Conservation (phyloP, 2,797 vertebrate genomes). For the Pempheris klunzingeri region DNA sequence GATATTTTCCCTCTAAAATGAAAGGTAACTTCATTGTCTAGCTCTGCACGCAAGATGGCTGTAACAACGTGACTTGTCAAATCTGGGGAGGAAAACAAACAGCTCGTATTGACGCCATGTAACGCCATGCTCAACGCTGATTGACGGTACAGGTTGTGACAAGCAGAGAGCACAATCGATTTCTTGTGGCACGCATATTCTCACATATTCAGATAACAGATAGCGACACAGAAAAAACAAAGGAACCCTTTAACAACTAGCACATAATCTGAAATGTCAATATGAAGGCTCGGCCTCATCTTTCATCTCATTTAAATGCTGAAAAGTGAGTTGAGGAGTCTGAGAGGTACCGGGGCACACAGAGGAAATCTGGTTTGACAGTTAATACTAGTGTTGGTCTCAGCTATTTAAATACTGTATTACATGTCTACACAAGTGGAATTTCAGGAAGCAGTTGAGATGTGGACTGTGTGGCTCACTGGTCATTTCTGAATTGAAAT, state of each 20-base stretch:
- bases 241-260: slow-evolving; percentile 17
- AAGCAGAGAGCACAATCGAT: slow-evolving; percentile 49
- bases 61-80: slow-evolving; percentile 45
- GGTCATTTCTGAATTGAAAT: slow-evolving; percentile 1
- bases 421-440: slow-evolving; percentile 11
- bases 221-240: slow-evolving; percentile 11
- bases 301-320: slow-evolving; percentile 11
- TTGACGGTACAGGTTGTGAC: slow-evolving; percentile 62
- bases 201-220: slow-evolving; percentile 35
- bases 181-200: slow-evolving; percentile 46
- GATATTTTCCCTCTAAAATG: slow-evolving; percentile 36
- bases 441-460: not conserved
- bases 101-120: slow-evolving; percentile 41
- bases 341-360: not conserved
- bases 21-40: slow-evolving; percentile 53
- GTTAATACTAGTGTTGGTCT: slow-evolving; percentile 1
- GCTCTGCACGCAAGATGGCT: slow-evolving; percentile 12
- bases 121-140: slow-evolving; percentile 34
- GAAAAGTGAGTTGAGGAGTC: not conserved
- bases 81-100: slow-evolving; percentile 23
- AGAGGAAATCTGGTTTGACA: not conserved
- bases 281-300: not conserved
- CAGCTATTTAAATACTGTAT: not conserved
- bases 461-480: not conserved
- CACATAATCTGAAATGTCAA: slow-evolving; percentile 30